Percentiles rank a stretch among this genome's conserved stretches.
Evolutionary conservation across 2,113 vertebrate genomes (phyloP).

Genomic region (Rhegmatorhina hoffmannsi): DNA sequence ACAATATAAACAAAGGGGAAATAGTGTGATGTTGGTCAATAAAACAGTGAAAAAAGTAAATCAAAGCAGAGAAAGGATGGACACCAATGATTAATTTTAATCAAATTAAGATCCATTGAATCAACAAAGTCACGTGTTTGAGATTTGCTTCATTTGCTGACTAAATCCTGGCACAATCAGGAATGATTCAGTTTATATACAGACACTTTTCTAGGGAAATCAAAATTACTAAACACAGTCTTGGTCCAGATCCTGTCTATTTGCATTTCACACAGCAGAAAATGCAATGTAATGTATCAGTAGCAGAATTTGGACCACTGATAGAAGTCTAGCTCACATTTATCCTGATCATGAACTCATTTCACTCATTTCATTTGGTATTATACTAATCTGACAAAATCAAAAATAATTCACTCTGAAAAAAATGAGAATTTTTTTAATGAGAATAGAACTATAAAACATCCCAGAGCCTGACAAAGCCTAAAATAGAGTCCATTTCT

Average conservation of each 20-base stretch:
- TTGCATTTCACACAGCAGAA: background rate
- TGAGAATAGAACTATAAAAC: background rate
- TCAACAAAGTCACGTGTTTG: background rate
- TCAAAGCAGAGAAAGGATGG: background rate
- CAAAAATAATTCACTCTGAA: background rate
- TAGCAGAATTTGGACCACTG: background rate
- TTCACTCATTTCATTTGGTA: background rate
- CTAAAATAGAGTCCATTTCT: background rate
- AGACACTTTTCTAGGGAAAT: background rate
- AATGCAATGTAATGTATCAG: background rate
- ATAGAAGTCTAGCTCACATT: background rate
- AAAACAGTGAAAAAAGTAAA: constrained; percentile 1
- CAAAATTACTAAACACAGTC: background rate
- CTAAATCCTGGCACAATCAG: background rate
- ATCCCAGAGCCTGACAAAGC: background rate
- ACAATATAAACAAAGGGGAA: background rate
- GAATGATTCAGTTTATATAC: background rate
- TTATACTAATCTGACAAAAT: background rate
- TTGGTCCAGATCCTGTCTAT: background rate
- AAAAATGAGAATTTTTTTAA: background rate
- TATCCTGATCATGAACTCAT: background rate
- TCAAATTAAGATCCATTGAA: background rate
- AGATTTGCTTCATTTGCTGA: background rate
- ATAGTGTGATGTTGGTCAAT: background rate
- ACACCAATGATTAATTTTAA: background rate